A percentile compares a stretch with the other conserved stretches of the same genome.
phyloP scores from a whole-genome alignment of 2,113 vertebrate species.

The Malurus cyaneus region DNA sequence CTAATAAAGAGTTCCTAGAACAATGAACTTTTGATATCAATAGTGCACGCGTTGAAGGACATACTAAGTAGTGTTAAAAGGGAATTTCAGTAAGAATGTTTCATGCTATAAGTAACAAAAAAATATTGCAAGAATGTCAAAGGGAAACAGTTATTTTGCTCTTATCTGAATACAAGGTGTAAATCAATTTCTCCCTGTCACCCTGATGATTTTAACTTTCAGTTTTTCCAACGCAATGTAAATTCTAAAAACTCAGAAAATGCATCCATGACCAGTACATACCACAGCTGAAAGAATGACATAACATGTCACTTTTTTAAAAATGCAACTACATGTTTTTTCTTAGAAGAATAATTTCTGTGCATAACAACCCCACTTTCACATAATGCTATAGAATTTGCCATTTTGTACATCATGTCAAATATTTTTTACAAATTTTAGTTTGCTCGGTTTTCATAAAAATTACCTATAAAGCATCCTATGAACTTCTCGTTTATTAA shows the following conservation, averaged over 20 bases:
- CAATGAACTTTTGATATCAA: background rate
- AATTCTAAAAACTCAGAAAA: background rate
- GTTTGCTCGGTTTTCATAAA: background rate
- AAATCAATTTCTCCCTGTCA: background rate
- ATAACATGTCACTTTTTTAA: background rate
- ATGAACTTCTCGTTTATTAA: background rate
- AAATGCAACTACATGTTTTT: background rate
- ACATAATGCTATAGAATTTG: background rate
- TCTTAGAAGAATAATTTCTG: background rate
- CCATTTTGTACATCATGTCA: background rate
- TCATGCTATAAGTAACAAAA: background rate
- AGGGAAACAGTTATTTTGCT: background rate
- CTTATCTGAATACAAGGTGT: background rate
- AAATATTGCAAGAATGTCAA: background rate
- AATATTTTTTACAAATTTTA: background rate
- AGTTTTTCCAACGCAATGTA: background rate
- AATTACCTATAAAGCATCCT: background rate
- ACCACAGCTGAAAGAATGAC: background rate
- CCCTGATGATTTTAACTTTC: background rate
- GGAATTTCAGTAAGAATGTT: background rate
- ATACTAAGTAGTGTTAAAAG: background rate
- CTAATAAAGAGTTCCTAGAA: constrained; percentile 18
- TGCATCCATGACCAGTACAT: background rate
- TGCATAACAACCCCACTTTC: background rate
- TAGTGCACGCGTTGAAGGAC: background rate